Evolutionary conservation across 2,888 invertebrate genomes (phyloP), one percentile per base, ranked within the genome.

Genomic region (Polydrusus tereticollis): DNA sequence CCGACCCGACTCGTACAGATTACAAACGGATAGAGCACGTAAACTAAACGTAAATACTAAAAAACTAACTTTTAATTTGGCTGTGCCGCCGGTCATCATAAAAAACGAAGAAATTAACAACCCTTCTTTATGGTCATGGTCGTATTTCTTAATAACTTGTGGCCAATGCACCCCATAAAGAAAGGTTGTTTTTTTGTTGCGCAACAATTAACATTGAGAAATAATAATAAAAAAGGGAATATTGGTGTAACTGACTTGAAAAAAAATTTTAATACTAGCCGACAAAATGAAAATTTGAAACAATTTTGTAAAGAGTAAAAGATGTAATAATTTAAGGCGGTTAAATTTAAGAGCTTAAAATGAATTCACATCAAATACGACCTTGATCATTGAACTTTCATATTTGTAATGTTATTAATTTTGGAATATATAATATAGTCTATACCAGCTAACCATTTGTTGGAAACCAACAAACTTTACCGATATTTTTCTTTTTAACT

Each of bases 101-200:
- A 65, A 65, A 55, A 43, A n/a, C 29, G 36, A 23, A 26, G 38
- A 58, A 23, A 59, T 41, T 23, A 65, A n/a, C 20, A 23, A 62
- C 52, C 66, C 63, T 66, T 62, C 23, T 57, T 72, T 64, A 63
- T 64, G 50, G 26, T 10, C 59, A 63, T 68, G 50, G 50, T 10
- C 59, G 50, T 50, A 59, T 58, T 64, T 36, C 26, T 57, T 52
- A 72, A 66, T 72, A 64, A 66, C 69, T 73, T 69, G 73, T 73
- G 73, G 69, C 26, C 52, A 45, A 16, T 43, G 58, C 50, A 69
- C 67, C 67, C 59, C 65, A 55, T 66, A 59, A 59, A 68, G 50
- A 14, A 64, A 68, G 72, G 72, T 72, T 57, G 64, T 10, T 63
- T 69, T n/a, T 66, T 67, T 72, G 33, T 71, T 71, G 60, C 66